Conservation (phyloP, 2,113 vertebrate genomes). For the Malurus elegans region DNA sequence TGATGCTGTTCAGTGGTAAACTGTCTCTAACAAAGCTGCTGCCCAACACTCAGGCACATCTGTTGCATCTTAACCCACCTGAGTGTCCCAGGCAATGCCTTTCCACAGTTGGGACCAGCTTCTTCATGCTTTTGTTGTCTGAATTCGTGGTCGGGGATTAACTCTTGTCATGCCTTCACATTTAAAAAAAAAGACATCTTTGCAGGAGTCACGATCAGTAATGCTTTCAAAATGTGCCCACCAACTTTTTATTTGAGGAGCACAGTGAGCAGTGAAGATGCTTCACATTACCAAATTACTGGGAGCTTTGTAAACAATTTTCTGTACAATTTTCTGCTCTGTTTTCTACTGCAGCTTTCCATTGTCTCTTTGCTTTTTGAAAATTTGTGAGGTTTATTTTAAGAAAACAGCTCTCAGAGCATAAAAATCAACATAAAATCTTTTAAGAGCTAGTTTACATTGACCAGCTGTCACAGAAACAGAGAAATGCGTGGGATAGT, state of each 20-base stretch:
- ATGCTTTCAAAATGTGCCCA: background rate
- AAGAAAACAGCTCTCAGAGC: conserved; percentile 1
- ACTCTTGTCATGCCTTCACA: background rate
- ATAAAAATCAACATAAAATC: conserved; percentile 43
- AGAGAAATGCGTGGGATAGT: conserved; percentile 38
- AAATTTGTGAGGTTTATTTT: conserved; percentile 13
- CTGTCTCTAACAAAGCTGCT: background rate
- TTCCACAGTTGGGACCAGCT: background rate
- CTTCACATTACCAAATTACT: background rate
- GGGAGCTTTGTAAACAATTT: conserved; percentile 1
- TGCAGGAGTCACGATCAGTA: background rate
- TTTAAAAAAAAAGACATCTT: background rate
- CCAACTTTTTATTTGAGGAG: background rate
- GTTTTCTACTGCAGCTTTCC: background rate
- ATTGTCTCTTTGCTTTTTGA: background rate
- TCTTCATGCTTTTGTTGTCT: background rate
- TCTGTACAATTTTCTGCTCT: background rate
- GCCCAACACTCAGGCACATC: background rate
- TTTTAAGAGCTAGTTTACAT: conserved; percentile 60
- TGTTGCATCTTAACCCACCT: background rate
- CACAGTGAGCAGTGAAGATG: background rate
- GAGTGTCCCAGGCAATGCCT: background rate
- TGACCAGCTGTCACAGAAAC: conserved; percentile 52
- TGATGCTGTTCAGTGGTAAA: background rate
- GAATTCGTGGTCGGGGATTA: background rate